Percentiles rank a stretch among this genome's conserved stretches.
phyloP scores from a whole-genome alignment of 2,888 invertebrate species.

The Clitarchus hookeri region DNA sequence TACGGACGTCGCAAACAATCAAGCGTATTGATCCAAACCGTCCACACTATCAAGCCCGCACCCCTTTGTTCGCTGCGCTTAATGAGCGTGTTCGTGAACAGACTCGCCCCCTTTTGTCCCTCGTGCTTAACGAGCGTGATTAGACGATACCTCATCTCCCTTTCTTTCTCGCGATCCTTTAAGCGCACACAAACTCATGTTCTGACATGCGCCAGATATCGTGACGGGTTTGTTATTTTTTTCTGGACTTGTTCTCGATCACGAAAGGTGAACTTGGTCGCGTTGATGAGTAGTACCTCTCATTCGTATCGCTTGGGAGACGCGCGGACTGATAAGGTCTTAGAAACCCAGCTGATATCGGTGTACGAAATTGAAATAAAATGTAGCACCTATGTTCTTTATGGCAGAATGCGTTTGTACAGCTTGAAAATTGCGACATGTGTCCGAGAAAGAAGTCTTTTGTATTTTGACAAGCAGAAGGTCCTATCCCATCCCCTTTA shows the following conservation, averaged over 20 bases:
- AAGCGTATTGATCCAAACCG: neutral
- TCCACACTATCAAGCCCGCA: neutral
- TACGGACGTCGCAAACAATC: neutral
- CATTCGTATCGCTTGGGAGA: neutral
- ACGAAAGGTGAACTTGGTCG: neutral
- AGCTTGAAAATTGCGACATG: no score
- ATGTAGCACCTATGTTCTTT: no score
- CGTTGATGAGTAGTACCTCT: neutral
- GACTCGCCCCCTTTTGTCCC: neutral
- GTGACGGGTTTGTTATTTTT: neutral
- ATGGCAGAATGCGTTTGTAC: no score
- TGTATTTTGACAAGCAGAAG: no score
- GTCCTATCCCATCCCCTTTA: no score
- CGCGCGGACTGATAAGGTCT: neutral
- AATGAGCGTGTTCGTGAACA: neutral
- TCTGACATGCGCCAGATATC: neutral
- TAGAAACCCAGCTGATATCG: neutral
- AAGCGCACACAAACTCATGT: neutral
- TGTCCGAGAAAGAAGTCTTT: no score
- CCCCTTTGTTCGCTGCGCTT: neutral
- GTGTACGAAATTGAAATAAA: neutral
- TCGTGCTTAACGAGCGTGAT: neutral
- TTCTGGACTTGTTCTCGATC: neutral
- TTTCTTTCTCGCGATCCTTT: neutral
- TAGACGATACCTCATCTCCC: neutral